Base-by-base conservation (phyloP, 2,113 vertebrate genomes). In the Toxotes chatareus region DNA sequence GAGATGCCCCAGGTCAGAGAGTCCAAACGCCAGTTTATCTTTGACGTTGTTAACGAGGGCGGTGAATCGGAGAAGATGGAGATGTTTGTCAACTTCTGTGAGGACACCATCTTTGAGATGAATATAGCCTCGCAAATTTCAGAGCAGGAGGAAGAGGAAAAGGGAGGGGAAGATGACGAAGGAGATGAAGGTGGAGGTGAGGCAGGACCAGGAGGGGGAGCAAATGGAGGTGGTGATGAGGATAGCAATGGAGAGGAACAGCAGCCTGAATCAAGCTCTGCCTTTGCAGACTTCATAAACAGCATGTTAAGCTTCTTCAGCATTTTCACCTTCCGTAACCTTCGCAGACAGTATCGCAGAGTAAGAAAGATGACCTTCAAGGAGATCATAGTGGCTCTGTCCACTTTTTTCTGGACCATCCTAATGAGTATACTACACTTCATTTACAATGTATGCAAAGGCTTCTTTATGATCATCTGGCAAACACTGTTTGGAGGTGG, bases 81-180 rank as follows among this genome's bases (percentile, higher is more conserved):
- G 91, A 96, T 99, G 51, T 99, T 99, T 67, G 97, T 99, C 68
- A 99, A 95, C 93, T 99, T 99, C 95, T 99, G 98, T 27, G 98
- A 99, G 92, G 98, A 99, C 95, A 99, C 98, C 88, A 99, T 99
- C 90, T 99, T 99, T 87, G 98, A 99, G 95, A 99, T 99, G 98
- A 98, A 99, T 68, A 98, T 99, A 14, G 98, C 98, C 0, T 95
- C 97, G 0, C 96, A 97, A 86, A 97, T 99, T 89, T 99, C 97
- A 0, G 97, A 99, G 93, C 95, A 97, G 62, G 97, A 97, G 6
- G 94, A 96, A 68, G 93, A 95, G 69, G 93, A 94, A 0, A 94
- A 93, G 57, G 93, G 92, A 3, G 92, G 94, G 32, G 96, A 96
- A 0, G 96, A 96, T 0, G 96, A 96, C 0, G 96, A 96, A 5